Conservation (phyloP, 2,888 invertebrate genomes). For the Rhopalosiphum nymphaeae region DNA sequence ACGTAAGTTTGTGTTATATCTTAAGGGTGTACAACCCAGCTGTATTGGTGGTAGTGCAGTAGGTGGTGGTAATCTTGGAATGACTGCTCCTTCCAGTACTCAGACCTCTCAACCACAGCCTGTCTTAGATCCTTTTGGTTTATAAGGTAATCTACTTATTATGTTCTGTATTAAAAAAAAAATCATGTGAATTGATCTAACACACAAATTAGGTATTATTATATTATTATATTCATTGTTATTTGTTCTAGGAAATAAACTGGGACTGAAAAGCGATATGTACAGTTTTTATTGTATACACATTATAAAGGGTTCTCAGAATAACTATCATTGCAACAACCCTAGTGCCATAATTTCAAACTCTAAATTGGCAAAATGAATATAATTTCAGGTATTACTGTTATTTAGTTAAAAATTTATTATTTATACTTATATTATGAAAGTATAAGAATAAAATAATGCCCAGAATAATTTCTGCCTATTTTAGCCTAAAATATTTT, state of each 20-base stretch:
- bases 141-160: conserved; percentile 60
- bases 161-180: neutral
- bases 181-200: neutral
- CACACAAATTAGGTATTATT: neutral
- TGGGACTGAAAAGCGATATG: conserved; percentile 55
- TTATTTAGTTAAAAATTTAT: conserved; percentile 39
- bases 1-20: conserved; percentile 57
- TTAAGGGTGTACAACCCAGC: conserved; percentile 65
- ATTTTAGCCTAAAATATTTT: conserved; percentile 40
- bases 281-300: conserved; percentile 43
- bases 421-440: conserved; percentile 28
- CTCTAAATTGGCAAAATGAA: conserved; percentile 52
- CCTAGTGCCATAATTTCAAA: conserved; percentile 57
- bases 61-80: conserved; percentile 64
- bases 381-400: conserved; percentile 46
- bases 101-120: conserved; percentile 62
- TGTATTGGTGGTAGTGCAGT: conserved; percentile 65
- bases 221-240: conserved; percentile 4
- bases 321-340: conserved; percentile 29
- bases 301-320: conserved; percentile 16
- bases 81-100: conserved; percentile 53
- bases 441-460: conserved; percentile 33
- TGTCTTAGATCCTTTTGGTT: conserved; percentile 63
- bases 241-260: conserved; percentile 56
- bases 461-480: conserved; percentile 33